Evolutionary conservation across 2,888 invertebrate species (phyloP).

Genomic region (Diarsia mendica): DNA sequence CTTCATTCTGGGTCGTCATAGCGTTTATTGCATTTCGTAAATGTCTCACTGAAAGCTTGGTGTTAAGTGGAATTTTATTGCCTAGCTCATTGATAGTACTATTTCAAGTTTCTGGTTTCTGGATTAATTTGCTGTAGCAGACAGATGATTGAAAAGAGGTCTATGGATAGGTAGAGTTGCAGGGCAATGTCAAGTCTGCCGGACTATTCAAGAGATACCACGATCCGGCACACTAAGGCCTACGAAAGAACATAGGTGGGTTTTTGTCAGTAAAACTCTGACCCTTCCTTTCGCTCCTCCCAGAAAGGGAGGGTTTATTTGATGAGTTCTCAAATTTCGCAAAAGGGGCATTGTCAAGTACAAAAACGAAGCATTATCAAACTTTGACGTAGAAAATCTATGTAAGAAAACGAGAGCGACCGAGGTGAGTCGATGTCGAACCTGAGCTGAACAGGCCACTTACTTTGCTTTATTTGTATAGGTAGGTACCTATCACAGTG

Average conservation of each 20-base stretch:
- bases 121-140: neutral
- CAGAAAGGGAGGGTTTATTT: too few species aligned
- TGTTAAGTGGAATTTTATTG: slow-evolving; percentile 7
- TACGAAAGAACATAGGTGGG: too few species aligned
- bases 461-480: slow-evolving; percentile 45
- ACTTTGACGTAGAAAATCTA: slow-evolving; percentile 5
- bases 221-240: too few species aligned
- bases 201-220: too few species aligned
- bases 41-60: slow-evolving; percentile 8
- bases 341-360: neutral
- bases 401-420: slow-evolving; percentile 25
- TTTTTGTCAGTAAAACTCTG: too few species aligned
- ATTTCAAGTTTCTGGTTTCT: slow-evolving; percentile 1
- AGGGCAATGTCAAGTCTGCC: too few species aligned
- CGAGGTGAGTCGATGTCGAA: slow-evolving; percentile 9
- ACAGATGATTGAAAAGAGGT: neutral
- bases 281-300: too few species aligned
- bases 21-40: slow-evolving; percentile 45
- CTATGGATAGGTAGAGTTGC: neutral
- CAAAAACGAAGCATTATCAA: neutral
- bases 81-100: slow-evolving; percentile 1
- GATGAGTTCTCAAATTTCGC: too few species aligned
- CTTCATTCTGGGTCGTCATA: slow-evolving; percentile 46
- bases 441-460: slow-evolving; percentile 27
- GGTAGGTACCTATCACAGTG: slow-evolving; percentile 6